Evolutionary conservation across 1,140 invertebrate species (phyloP).

Genomic region (Diorhabda elongata): DNA sequence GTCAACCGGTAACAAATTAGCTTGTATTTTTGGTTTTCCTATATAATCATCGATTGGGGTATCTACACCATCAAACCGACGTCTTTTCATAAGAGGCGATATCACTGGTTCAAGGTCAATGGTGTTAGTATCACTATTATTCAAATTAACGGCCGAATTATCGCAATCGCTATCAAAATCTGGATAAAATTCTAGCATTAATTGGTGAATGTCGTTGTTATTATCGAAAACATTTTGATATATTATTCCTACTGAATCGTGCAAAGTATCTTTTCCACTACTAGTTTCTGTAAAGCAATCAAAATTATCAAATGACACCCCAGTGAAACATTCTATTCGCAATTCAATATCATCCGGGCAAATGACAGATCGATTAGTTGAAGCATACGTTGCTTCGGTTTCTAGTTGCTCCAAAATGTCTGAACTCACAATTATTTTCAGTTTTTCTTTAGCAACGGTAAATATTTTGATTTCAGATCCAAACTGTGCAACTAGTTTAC

Average conservation of each 20-base stretch:
- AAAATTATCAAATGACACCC: conserved; percentile 48
- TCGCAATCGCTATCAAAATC: neutral
- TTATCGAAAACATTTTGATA: no score
- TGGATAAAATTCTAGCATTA: neutral
- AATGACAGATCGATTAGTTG: neutral
- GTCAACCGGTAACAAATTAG: conserved; percentile 5
- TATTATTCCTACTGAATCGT: no score
- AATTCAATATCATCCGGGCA: neutral
- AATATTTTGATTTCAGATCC: no score
- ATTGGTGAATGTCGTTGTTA: conserved; percentile 7
- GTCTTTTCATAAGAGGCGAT: neutral
- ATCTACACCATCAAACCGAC: neutral
- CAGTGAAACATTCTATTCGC: conserved; percentile 18
- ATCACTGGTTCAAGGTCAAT: no score
- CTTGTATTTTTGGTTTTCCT: neutral
- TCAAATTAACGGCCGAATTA: neutral
- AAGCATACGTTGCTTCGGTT: conserved; percentile 11
- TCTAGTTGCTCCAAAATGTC: conserved; percentile 7
- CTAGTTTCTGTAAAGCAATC: conserved; percentile 45
- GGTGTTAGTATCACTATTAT: no score
- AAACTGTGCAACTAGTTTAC: no score
- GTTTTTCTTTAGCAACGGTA: no score
- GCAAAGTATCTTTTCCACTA: conserved; percentile 16
- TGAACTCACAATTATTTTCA: no score
- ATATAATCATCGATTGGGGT: neutral